phyloP scores from a whole-genome alignment of 1,140 invertebrate species.

The Diorhabda carinulata region DNA sequence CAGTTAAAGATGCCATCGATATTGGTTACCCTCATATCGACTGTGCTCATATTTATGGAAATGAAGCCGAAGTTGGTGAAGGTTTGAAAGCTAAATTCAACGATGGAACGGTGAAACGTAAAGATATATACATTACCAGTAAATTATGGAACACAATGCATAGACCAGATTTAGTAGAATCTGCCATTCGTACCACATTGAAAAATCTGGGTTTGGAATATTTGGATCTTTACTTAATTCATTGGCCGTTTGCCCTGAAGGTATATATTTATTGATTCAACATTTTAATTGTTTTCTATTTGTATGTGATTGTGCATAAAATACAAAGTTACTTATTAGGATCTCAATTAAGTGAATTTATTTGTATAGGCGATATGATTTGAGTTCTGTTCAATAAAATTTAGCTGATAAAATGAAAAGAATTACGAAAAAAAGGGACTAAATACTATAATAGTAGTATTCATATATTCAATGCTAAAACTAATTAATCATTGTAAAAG shows the following conservation, averaged over 20 bases:
- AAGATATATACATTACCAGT: slow-evolving; percentile 65
- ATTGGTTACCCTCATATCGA: slow-evolving; percentile 71
- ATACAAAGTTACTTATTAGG: no score
- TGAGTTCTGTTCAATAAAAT: no score
- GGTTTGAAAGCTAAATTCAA: slow-evolving; percentile 69
- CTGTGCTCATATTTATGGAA: slow-evolving; percentile 65
- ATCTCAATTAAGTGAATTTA: no score
- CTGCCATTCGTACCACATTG: slow-evolving; percentile 60
- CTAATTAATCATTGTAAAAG: no score
- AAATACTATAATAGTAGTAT: no score
- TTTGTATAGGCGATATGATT: no score
- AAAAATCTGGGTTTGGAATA: slow-evolving; percentile 65
- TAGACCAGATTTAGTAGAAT: slow-evolving; percentile 57
- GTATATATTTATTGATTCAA: slow-evolving; percentile 16
- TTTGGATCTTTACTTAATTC: slow-evolving; percentile 75
- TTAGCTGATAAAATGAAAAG: no score
- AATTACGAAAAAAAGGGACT: no score
- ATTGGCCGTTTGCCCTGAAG: slow-evolving; percentile 67
- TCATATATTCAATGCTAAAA: no score
- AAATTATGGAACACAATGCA: slow-evolving; percentile 71
- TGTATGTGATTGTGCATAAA: no score
- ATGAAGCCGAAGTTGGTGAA: slow-evolving; percentile 82
- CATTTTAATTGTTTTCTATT: no score
- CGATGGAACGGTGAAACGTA: slow-evolving; percentile 64
- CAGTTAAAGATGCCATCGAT: slow-evolving; percentile 72